Evolutionary conservation across 2,888 invertebrate genomes (phyloP), one percentile per base, ranked within the genome.

Genomic region (Diplazon laetatorius): DNA sequence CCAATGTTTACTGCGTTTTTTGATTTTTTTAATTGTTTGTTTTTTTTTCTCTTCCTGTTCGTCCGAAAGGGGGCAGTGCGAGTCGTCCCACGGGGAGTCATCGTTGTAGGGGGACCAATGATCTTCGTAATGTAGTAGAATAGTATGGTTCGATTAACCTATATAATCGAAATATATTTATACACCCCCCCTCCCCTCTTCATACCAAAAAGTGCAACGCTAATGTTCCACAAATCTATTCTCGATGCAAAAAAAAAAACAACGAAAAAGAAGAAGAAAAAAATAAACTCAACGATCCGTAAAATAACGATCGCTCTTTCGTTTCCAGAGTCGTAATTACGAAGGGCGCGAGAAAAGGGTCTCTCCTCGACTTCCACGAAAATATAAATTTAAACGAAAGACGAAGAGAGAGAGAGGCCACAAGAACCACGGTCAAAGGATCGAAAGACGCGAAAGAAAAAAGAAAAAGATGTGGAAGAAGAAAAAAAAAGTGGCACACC

Each of bases 321-420:
- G n/a, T 55, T 8, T 12, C 68, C 42, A 14, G 44, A 66, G 66
- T 59, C 25, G 20, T 65, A 78, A 78, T 78, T 78, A 78, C 78
- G 30, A 78, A n/a, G 78, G 74, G 78, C 66, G 78, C 73, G 74
- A 78, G 74, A 66, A 57, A 52, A 55, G 18, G 35, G n/a, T n/a
- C n/a, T n/a, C n/a, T n/a, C n/a, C 46, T 57, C 62, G 52, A 60
- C 78, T 78, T 78, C 70, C 69, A 78, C 65, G 78, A 78, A 78
- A 74, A 70, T 80, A 78, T 80, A 77, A 80, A 80, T 80, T 74
- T 71, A 52, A 76, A 78, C 68, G 60, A 57, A 63, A 74, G 55
- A 39, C 39, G 46, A 42, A 30, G 52, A 71, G 35, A n/a, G 14
- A 10, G 22, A 46, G 57, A 39, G 55, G 46, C 18, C 30, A 22